Evolutionary conservation across 2,113 vertebrate genomes (phyloP), one percentile per base, ranked within the genome.

Genomic region (Upupa epops): DNA sequence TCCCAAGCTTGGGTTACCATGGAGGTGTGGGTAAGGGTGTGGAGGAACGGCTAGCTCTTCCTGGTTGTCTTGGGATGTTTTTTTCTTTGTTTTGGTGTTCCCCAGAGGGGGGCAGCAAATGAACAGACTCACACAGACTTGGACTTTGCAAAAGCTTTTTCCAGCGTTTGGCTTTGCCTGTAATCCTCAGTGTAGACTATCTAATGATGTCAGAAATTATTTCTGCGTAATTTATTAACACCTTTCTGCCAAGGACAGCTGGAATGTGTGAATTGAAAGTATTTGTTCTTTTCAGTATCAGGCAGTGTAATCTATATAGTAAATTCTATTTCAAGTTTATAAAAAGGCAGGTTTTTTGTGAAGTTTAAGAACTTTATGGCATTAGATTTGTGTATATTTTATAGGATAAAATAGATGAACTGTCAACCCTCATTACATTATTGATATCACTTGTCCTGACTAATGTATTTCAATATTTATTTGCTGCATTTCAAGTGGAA

Each of bases 81-180:
- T 18, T 26, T 56, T 19, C 16, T 32, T 59, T 45, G 24, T 6
- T 73, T 59, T 56, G 11, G 5, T 40, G 60, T 63, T 16, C 3
- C 29, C 94, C 94, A 69, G 86, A 36, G 86, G 95, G 6, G 83
- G 95, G 94, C 95, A 96, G 92, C 86, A 88, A 65, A 52, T 24
- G 86, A 92, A 56, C 73, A 68, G 5, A 12, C 8, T 22, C 52
- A 5, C 11, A 2, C 9, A 8, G 17, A 20, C 11, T 55, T 25
- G 48, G 6, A 3, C 26, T 65, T 63, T 3, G 4, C 28, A 6
- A 26, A 20, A 1, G 8, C 31, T 61, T 83, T n/a, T 78, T 60
- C 22, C 46, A 4, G 46, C 9, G 49, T 40, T 65, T 6, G 16
- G 26, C 21, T 69, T 36, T 40, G 42, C 58, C 65, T 54, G 8